A percentile compares a stretch with the other conserved stretches of the same genome.
These are phyloP conservation scores for Knipowitschia caucasica DNA, from an alignment of 2,797 vertebrate genomes.

Conservation along the genomic window DNA sequence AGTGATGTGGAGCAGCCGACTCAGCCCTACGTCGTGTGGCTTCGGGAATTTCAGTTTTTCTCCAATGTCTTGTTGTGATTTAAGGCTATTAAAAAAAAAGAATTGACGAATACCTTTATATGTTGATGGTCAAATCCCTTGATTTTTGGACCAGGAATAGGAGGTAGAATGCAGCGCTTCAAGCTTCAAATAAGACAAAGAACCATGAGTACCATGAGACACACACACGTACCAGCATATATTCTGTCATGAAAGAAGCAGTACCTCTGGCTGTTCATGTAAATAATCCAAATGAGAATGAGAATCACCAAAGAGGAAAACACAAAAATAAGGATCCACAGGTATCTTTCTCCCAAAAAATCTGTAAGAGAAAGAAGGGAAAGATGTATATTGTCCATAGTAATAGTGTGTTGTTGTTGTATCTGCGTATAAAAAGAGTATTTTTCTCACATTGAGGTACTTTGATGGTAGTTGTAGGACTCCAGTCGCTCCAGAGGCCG, in stretches of 20 bases:
- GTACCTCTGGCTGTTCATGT: slow-evolving; percentile 85
- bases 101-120: slow-evolving; percentile 80
- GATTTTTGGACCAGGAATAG: slow-evolving; percentile 93
- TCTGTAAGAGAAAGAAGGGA: slow-evolving; percentile 69
- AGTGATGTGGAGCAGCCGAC: no score
- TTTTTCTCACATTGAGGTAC: slow-evolving; percentile 81
- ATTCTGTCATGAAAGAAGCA: neutral
- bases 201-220: slow-evolving; percentile 12
- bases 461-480: slow-evolving; percentile 59
- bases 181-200: slow-evolving; percentile 69
- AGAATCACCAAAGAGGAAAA: slow-evolving; percentile 81
- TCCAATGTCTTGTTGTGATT: neutral
- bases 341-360: slow-evolving; percentile 71
- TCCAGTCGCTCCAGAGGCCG: slow-evolving; percentile 92
- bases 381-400: neutral
- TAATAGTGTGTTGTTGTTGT: neutral
- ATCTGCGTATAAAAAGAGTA: neutral
- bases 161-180: slow-evolving; percentile 85
- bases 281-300: slow-evolving; percentile 79
- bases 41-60: neutral
- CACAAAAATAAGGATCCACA: slow-evolving; percentile 82
- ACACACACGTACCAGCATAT: neutral
- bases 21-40: no score
- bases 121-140: slow-evolving; percentile 90
- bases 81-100: no score